Percentiles rank a stretch among this genome's conserved stretches.
Conservation (phyloP, 2,888 invertebrate species). For the Rhagonycha fulva region DNA sequence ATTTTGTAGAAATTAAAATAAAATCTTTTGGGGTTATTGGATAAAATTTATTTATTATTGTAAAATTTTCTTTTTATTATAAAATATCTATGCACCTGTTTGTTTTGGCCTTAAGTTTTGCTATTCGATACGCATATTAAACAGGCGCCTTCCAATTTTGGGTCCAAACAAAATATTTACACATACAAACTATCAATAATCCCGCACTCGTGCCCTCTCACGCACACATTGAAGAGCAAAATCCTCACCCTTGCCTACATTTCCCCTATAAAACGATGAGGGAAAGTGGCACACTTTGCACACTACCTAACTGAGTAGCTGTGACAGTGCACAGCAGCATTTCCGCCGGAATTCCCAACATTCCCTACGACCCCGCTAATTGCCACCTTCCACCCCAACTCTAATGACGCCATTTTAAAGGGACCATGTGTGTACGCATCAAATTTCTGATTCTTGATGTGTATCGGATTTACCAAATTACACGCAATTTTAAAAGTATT, state of each 20-base stretch:
- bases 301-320: constrained; percentile 57
- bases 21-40: no score
- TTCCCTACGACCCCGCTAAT: constrained; percentile 52
- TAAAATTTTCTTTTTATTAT: not conserved
- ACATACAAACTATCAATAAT: constrained; percentile 32
- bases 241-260: constrained; percentile 15
- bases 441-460: constrained; percentile 42
- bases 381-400: constrained; percentile 54
- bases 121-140: constrained; percentile 12
- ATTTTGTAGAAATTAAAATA: no score
- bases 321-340: constrained; percentile 51
- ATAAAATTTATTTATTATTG: no score
- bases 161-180: constrained; percentile 27
- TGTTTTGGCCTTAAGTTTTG: constrained; percentile 3
- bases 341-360: constrained; percentile 53
- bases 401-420: constrained; percentile 35
- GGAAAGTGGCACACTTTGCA: constrained; percentile 58
- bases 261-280: constrained; percentile 55
- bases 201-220: constrained; percentile 8
- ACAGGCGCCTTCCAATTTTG: constrained; percentile 9
- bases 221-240: constrained; percentile 1
- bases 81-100: constrained; percentile 8
- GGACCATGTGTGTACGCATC: constrained; percentile 36
- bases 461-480: constrained; percentile 32
- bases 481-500: constrained; percentile 22